Evolutionary conservation across 2,113 vertebrate species (phyloP).

Genomic region (Triplophysa tibetana): DNA sequence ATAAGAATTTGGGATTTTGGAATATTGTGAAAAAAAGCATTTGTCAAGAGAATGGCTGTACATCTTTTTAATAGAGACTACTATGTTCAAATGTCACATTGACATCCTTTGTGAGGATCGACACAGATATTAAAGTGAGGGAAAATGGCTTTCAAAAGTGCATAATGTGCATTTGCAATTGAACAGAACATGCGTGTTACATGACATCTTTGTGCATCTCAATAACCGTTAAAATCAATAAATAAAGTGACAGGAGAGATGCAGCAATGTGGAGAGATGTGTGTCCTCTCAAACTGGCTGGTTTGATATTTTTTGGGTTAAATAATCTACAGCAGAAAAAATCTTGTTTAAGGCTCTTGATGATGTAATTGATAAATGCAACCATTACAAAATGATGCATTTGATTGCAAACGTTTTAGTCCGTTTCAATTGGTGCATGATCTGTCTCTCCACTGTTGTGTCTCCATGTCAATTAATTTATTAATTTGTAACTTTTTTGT

Average conservation of each 20-base stretch:
- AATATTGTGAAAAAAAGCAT: slow-evolving; percentile 42
- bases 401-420: background rate
- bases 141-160: slow-evolving; percentile 93
- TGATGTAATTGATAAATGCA: background rate
- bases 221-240: slow-evolving; percentile 75
- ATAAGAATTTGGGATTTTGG: background rate
- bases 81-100: slow-evolving; percentile 59
- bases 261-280: slow-evolving; percentile 71
- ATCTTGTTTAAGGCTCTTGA: no score
- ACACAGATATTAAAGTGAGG: slow-evolving; percentile 75
- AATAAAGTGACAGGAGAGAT: slow-evolving; percentile 74
- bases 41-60: slow-evolving; percentile 69
- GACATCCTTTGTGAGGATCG: slow-evolving; percentile 58
- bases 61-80: slow-evolving; percentile 25
- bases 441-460: slow-evolving; percentile 69
- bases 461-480: slow-evolving; percentile 73
- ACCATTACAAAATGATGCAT: background rate
- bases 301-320: slow-evolving; percentile 1
- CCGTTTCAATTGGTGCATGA: background rate
- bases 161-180: slow-evolving; percentile 80
- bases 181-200: slow-evolving; percentile 84
- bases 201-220: slow-evolving; percentile 76
- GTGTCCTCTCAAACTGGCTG: background rate
- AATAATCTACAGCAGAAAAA: background rate
- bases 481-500: slow-evolving; percentile 68